These are phyloP conservation scores for Zaprionus gabonicus DNA, from an alignment of 1,140 invertebrate species.

Conservation along the genomic window DNA sequence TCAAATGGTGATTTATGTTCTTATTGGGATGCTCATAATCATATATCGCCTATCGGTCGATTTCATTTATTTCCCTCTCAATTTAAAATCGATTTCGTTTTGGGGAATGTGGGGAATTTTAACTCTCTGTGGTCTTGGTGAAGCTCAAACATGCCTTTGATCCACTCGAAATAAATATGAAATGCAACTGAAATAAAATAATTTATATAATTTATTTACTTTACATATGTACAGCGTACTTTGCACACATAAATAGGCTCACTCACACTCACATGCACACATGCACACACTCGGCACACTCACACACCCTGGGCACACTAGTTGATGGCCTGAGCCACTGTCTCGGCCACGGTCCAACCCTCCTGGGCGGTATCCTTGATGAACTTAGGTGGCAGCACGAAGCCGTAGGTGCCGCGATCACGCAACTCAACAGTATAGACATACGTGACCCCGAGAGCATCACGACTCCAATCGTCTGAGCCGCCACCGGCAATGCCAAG, in stretches of 20 bases:
- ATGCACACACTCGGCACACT: constrained; percentile 2
- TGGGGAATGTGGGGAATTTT: too few species aligned
- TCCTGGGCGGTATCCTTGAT: constrained; percentile 93
- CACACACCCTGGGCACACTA: constrained; percentile 2
- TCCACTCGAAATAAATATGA: constrained; percentile 2
- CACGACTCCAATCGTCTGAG: constrained; percentile 96
- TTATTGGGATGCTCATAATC: too few species aligned
- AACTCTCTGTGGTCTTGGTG: too few species aligned
- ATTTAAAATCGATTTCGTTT: too few species aligned
- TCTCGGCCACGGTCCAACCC: constrained; percentile 91
- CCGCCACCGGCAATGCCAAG: constrained; percentile 92
- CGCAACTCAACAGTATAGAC: constrained; percentile 94
- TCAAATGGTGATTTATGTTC: too few species aligned
- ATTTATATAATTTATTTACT: constrained; percentile 34
- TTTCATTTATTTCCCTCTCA: too few species aligned
- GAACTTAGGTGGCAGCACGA: constrained; percentile 91
- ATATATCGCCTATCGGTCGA: too few species aligned
- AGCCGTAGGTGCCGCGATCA: constrained; percentile 94
- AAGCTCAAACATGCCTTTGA: background rate
- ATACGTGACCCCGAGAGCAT: constrained; percentile 91
- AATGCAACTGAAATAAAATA: constrained; percentile 13
- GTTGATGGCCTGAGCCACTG: constrained; percentile 87
- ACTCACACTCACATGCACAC: constrained; percentile 21
- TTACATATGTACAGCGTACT: constrained; percentile 50
- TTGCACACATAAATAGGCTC: constrained; percentile 38